Evolutionary conservation across 2,113 vertebrate genomes (phyloP).

Genomic region (Rhinoderma darwinii): DNA sequence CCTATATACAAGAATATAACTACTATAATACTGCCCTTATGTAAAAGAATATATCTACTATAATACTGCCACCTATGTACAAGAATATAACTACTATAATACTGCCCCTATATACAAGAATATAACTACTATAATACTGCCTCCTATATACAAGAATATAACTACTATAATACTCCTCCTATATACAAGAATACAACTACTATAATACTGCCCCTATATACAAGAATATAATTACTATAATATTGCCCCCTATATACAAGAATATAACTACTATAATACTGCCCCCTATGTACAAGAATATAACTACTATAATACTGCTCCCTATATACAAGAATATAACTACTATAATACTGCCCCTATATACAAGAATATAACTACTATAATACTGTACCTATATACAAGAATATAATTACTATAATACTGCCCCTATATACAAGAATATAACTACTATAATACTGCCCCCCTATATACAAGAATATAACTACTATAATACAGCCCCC

Average conservation of each 20-base stretch:
- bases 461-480: background rate
- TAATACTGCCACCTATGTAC: background rate
- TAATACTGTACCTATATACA: background rate
- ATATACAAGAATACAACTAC: constrained; percentile 2
- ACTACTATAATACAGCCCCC: background rate
- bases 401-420: constrained; percentile 12
- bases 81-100: background rate
- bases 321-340: constrained; percentile 1
- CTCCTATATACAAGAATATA: too few relatives aligned
- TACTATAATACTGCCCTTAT: too few relatives aligned
- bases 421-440: background rate
- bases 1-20: too few relatives aligned
- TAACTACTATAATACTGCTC: background rate
- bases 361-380: constrained; percentile 13
- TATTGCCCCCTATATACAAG: too few relatives aligned
- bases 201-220: background rate
- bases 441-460: constrained; percentile 8
- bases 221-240: too few relatives aligned
- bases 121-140: background rate
- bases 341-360: background rate
- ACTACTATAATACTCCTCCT: background rate
- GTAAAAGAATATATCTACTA: too few relatives aligned
- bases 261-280: background rate
- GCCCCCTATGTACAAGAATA: background rate
- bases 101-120: background rate